Conservation (phyloP, 2,797 vertebrate genomes). For the Aeoliscus strigatus region DNA sequence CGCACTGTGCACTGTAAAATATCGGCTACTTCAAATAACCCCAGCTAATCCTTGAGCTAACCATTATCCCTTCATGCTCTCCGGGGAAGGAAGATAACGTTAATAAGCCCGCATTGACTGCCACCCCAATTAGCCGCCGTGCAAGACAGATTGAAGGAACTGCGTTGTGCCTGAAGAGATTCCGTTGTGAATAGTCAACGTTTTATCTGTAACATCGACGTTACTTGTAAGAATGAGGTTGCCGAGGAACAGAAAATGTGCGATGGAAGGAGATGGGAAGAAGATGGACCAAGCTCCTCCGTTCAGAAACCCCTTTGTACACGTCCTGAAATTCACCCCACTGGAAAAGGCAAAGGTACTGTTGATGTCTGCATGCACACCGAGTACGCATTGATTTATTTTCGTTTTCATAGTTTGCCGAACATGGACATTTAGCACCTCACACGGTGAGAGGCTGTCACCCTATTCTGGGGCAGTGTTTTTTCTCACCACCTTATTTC, state of each 20-base stretch:
- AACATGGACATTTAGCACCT: neutral
- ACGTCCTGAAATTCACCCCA: conserved; percentile 83
- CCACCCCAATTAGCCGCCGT: conserved; percentile 58
- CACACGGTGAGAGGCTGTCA: conserved; percentile 22
- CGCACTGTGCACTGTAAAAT: conserved; percentile 41
- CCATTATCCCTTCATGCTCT: conserved; percentile 64
- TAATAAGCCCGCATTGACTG: conserved; percentile 53
- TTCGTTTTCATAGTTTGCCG: neutral
- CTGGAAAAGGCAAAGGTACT: conserved; percentile 88
- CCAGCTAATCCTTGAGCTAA: conserved; percentile 64
- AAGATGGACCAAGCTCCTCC: conserved; percentile 81
- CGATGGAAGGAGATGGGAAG: conserved; percentile 71
- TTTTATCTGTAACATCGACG: conserved; percentile 8
- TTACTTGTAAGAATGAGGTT: conserved; percentile 77
- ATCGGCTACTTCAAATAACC: conserved; percentile 60
- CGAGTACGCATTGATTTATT: neutral
- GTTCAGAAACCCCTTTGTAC: conserved; percentile 90
- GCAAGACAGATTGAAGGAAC: conserved; percentile 27
- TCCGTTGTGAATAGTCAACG: conserved; percentile 5
- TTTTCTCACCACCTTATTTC: conserved; percentile 11
- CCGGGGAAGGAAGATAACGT: conserved; percentile 55
- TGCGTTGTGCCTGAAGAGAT: conserved; percentile 29
- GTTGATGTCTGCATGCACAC: neutral
- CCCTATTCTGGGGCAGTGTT: conserved; percentile 15
- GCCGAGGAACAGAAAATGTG: conserved; percentile 67